Percentiles rank a stretch among this genome's conserved stretches.
These are phyloP conservation scores for Leucophora obtusa DNA, from an alignment of 2,888 invertebrate genomes.

Conservation along the genomic window DNA sequence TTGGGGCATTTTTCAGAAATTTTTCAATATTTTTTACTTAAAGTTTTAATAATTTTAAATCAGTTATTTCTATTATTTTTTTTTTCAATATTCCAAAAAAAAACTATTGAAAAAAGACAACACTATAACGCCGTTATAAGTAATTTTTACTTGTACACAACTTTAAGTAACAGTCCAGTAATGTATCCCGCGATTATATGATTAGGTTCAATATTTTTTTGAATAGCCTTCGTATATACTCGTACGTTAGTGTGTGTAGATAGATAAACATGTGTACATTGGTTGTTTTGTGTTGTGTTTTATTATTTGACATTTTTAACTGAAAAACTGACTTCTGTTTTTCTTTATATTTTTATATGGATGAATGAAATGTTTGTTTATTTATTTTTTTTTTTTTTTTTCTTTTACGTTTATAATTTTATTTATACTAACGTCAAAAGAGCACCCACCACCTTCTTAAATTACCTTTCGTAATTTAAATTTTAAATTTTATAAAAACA, in stretches of 20 bases:
- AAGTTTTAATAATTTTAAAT: too few relatives aligned
- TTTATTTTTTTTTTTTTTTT: constrained; percentile 28
- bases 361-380: constrained; percentile 58
- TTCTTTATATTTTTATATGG: constrained; percentile 24
- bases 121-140: too few relatives aligned
- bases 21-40: too few relatives aligned
- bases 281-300: background rate
- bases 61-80: too few relatives aligned
- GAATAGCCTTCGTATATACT: constrained; percentile 30
- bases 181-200: too few relatives aligned
- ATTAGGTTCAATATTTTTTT: background rate
- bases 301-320: background rate
- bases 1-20: too few relatives aligned
- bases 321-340: constrained; percentile 42
- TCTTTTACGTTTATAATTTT: constrained; percentile 17
- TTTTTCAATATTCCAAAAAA: too few relatives aligned
- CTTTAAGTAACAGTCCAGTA: too few relatives aligned
- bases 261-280: constrained; percentile 9
- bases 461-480: constrained; percentile 48
- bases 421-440: constrained; percentile 57
- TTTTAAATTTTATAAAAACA: constrained; percentile 43
- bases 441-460: constrained; percentile 30
- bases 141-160: too few relatives aligned
- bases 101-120: too few relatives aligned
- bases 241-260: background rate